Conservation (phyloP, 2,888 invertebrate genomes). For the Cephus runcator region DNA sequence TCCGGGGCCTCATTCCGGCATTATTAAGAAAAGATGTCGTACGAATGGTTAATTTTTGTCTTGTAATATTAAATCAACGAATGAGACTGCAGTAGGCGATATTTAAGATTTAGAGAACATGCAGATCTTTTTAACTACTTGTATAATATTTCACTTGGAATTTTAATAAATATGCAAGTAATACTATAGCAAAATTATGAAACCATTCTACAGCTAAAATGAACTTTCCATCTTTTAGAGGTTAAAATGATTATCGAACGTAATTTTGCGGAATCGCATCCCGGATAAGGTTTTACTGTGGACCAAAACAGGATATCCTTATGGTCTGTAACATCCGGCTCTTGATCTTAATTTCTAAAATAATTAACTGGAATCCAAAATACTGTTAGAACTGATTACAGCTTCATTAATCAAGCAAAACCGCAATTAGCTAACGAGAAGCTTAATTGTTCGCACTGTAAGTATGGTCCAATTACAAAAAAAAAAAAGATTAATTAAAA, state of each 20-base stretch:
- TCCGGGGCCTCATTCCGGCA: constrained; percentile 67
- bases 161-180: too few relatives aligned
- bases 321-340: neutral
- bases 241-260: neutral
- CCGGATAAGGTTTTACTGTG: neutral
- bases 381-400: neutral
- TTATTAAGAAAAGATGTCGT: neutral
- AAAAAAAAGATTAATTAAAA: neutral
- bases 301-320: neutral
- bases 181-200: too few relatives aligned
- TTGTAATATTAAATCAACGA: neutral
- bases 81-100: neutral
- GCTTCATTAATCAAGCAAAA: neutral
- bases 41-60: neutral
- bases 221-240: too few relatives aligned
- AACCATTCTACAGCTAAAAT: too few relatives aligned
- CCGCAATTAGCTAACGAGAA: neutral
- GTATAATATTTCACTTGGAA: too few relatives aligned
- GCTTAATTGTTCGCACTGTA: neutral
- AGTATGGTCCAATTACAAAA: neutral
- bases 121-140: too few relatives aligned
- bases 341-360: neutral
- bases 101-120: too few relatives aligned
- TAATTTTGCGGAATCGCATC: neutral
- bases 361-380: neutral